Conservation (phyloP, 2,888 invertebrate species). For the Apamea crenata region DNA sequence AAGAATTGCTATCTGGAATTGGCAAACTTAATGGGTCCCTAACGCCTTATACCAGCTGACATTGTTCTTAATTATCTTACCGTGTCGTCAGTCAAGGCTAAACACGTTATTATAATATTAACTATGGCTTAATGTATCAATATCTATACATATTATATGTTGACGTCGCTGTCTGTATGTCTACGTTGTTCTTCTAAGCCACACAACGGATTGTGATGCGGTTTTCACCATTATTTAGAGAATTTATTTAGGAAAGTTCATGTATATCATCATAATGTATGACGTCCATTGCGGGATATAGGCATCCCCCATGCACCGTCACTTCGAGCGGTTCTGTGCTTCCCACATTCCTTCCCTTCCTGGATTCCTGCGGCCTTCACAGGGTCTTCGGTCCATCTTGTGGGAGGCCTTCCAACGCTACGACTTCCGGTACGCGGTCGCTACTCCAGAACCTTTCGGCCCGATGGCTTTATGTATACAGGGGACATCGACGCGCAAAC, state of each 20-base stretch:
- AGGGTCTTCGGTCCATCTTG: too few species aligned
- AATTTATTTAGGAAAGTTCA: neutral
- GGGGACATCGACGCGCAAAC: too few species aligned
- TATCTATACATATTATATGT: neutral
- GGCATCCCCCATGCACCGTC: too few species aligned
- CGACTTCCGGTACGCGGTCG: too few species aligned
- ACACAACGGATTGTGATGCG: neutral
- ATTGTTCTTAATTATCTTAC: slow-evolving; percentile 23
- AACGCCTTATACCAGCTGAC: neutral
- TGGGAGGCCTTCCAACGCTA: too few species aligned
- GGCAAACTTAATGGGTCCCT: slow-evolving; percentile 24
- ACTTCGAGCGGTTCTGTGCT: too few species aligned
- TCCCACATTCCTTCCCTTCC: too few species aligned
- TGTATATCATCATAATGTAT: too few species aligned
- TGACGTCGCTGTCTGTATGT: neutral
- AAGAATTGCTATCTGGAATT: slow-evolving; percentile 5
- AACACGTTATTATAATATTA: slow-evolving; percentile 19
- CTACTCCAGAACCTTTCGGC: too few species aligned
- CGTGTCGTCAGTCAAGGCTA: slow-evolving; percentile 29
- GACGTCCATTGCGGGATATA: too few species aligned
- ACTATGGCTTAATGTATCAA: slow-evolving; percentile 24
- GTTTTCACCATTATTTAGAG: neutral
- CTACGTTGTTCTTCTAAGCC: neutral
- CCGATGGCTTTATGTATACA: too few species aligned
- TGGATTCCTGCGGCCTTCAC: too few species aligned